These are phyloP conservation scores for Deroplatys truncata DNA, from an alignment of 2,888 invertebrate species.

Conservation along the genomic window DNA sequence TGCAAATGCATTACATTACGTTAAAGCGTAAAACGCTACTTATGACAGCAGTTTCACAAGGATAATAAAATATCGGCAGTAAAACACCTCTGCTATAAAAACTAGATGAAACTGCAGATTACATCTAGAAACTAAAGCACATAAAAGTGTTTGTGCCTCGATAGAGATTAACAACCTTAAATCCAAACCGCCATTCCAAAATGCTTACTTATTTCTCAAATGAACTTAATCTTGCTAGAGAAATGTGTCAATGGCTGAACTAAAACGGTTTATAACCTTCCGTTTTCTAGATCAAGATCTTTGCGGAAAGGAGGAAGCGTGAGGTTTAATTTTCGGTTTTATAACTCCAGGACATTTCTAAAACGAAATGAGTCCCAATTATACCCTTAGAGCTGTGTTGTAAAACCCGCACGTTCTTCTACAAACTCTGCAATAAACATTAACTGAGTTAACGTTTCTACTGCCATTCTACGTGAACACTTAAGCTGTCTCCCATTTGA, in stretches of 20 bases:
- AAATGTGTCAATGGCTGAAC: neutral
- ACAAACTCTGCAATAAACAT: neutral
- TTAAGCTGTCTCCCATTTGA: neutral
- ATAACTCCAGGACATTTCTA: neutral
- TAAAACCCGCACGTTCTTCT: neutral
- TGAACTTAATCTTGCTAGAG: too few species aligned
- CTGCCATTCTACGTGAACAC: neutral
- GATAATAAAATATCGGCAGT: too few species aligned
- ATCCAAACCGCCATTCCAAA: too few species aligned
- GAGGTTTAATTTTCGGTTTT: neutral
- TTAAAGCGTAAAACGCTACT: too few species aligned
- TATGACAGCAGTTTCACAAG: too few species aligned
- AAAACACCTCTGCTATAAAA: too few species aligned
- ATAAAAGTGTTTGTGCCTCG: too few species aligned
- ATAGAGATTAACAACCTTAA: too few species aligned
- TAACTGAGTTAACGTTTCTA: neutral
- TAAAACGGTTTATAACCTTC: neutral
- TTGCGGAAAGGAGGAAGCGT: neutral
- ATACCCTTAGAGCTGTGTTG: neutral
- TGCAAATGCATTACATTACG: too few species aligned
- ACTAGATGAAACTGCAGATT: too few species aligned
- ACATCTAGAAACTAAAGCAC: too few species aligned
- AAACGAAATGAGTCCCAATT: neutral
- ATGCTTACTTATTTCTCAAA: too few species aligned
- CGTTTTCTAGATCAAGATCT: neutral